Percentiles rank a stretch among this genome's conserved stretches.
These are phyloP conservation scores for Sitobion miscanthi DNA, from an alignment of 1,140 invertebrate genomes.

Conservation along the genomic window DNA sequence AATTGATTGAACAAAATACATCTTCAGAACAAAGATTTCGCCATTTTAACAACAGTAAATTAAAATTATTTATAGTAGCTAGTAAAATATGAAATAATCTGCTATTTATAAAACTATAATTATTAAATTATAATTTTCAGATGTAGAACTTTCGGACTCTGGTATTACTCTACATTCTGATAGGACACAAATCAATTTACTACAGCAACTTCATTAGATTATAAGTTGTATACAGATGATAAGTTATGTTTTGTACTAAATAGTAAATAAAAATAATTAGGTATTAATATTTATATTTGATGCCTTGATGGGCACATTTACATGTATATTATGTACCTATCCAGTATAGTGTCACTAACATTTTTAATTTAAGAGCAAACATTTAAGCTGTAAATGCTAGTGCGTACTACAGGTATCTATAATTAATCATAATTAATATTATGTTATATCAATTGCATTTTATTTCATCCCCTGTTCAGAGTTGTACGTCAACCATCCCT, in stretches of 20 bases:
- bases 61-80: neutral
- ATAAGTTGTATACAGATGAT: neutral
- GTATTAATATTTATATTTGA: neutral
- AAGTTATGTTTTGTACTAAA: neutral
- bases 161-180: conserved; percentile 51
- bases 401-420: neutral
- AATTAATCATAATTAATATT: neutral
- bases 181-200: conserved; percentile 33
- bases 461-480: neutral
- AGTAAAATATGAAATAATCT: neutral
- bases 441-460: neutral
- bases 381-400: neutral
- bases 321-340: neutral
- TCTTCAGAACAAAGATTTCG: conserved; percentile 18
- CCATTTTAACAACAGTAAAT: conserved; percentile 41
- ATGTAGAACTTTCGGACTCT: conserved; percentile 48
- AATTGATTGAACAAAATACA: conserved; percentile 49
- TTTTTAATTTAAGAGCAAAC: neutral
- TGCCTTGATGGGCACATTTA: neutral
- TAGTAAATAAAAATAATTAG: neutral
- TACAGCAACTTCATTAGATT: conserved; percentile 39
- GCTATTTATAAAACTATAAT: neutral
- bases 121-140: conserved; percentile 26
- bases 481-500: neutral
- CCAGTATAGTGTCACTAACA: neutral